phyloP scores from a whole-genome alignment of 2,888 invertebrate genomes.

The Phytoseiulus persimilis region DNA sequence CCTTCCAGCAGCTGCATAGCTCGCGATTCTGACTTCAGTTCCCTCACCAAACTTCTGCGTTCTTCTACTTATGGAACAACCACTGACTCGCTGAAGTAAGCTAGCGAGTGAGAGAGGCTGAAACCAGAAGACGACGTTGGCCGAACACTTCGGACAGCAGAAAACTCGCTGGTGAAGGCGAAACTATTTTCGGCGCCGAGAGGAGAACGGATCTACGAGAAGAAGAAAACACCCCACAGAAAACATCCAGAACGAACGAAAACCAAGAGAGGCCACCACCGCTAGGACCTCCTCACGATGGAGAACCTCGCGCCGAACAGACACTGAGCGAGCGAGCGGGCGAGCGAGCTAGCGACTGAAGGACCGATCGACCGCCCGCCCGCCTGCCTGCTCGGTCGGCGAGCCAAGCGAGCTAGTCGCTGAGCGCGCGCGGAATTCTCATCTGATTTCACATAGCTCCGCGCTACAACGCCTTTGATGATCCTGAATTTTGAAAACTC shows the following conservation, averaged over 20 bases:
- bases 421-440: neutral
- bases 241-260: neutral
- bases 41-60: conserved; percentile 5
- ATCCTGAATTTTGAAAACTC: neutral
- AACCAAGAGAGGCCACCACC: neutral
- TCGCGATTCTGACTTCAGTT: neutral
- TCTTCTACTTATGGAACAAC: conserved; percentile 5
- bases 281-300: neutral
- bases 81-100: neutral
- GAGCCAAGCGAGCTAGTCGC: neutral
- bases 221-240: conserved; percentile 5
- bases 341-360: neutral
- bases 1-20: conserved; percentile 5
- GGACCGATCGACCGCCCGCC: neutral
- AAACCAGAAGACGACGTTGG: conserved; percentile 5
- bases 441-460: neutral
- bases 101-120: neutral
- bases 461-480: neutral
- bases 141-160: conserved; percentile 5
- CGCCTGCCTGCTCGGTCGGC: too few species aligned
- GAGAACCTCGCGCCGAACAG: neutral
- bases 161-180: conserved; percentile 5
- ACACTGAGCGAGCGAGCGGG: neutral
- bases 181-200: neutral
- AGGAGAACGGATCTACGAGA: neutral